phyloP scores from a whole-genome alignment of 53 echinoderm and acorn worm species.

The Holothuria scabra region DNA sequence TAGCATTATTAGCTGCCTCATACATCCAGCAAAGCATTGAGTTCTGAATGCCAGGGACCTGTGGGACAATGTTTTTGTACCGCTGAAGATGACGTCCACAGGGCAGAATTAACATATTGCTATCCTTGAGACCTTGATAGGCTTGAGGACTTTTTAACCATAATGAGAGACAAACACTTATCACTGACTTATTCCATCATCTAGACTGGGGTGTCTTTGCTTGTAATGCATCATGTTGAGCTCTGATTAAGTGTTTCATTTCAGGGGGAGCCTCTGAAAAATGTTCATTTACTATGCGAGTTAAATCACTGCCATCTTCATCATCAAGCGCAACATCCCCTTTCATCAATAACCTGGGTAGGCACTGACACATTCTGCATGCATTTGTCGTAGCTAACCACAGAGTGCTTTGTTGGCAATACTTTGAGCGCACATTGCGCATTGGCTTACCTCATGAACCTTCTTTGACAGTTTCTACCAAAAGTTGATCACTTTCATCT shows the following conservation, averaged over 20 bases:
- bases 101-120: slow-evolving; percentile 16
- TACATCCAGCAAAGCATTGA: slow-evolving; percentile 39
- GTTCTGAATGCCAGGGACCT: background rate
- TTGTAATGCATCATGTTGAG: slow-evolving; percentile 33
- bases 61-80: slow-evolving; percentile 32
- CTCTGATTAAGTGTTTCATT: slow-evolving; percentile 9
- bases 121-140: slow-evolving; percentile 5
- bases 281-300: background rate
- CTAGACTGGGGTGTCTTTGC: background rate
- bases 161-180: slow-evolving; percentile 15
- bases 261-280: slow-evolving; percentile 1
- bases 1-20: background rate
- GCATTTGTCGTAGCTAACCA: background rate
- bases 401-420: background rate
- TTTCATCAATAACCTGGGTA: background rate
- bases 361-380: background rate
- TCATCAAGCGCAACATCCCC: background rate
- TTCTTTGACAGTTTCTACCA: no score
- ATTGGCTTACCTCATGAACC: no score
- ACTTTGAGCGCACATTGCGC: background rate
- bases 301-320: slow-evolving; percentile 25
- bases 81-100: slow-evolving; percentile 25
- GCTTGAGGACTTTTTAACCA: slow-evolving; percentile 22
- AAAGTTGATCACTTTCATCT: no score
- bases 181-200: slow-evolving; percentile 30